Base-by-base conservation (phyloP, 1,140 invertebrate species). In the Micrasema longulum region DNA sequence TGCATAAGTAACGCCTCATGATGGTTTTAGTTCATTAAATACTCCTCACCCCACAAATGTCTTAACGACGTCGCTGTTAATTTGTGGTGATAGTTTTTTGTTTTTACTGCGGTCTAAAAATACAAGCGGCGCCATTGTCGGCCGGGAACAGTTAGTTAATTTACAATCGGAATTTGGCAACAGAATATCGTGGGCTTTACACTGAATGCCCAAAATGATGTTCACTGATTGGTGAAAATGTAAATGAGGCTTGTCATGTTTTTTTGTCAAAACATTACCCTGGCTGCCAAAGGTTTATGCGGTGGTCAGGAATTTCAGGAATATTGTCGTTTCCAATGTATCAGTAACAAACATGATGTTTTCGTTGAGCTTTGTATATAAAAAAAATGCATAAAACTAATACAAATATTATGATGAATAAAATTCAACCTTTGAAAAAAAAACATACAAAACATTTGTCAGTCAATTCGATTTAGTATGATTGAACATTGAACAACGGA, bases 41-140 rank as follows among this genome's bases (percentile, higher is more conserved):
- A 11, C 55, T 69, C 57, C 62, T 73, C 71, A 64, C 71, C 71
- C 65, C 65, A 73, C 71, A 45, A 67, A 72, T 72, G 63, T 66
- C 64, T 72, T 48, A 26, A 14, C 31, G 55, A 55, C 20, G 64
- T 66, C 71, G 47, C 26, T 36, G 38, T 50, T 22, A 67, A 47
- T 67, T 53, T 60, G 35, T 63, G 57, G 23, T 41, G 57, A 71
- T 43, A 68, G 65, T 72, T 67, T 38, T 72, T 52, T 72, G 65
- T 72, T 67, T 38, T 72, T 52, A 35, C 22, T 62, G 65, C 11
- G 7, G 16, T 7, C 16, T 50, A 72, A 68, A 72, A 67, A 72
- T 72, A 72, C 64, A 67, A 22, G 71, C 64, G 71, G 50, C 36
- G 10, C 71, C 12, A 66, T 67, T 67, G 67, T 63, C 22, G 38